These are phyloP conservation scores for Ceyx margarethae DNA, from an alignment of 2,113 vertebrate species.

Conservation along the genomic window DNA sequence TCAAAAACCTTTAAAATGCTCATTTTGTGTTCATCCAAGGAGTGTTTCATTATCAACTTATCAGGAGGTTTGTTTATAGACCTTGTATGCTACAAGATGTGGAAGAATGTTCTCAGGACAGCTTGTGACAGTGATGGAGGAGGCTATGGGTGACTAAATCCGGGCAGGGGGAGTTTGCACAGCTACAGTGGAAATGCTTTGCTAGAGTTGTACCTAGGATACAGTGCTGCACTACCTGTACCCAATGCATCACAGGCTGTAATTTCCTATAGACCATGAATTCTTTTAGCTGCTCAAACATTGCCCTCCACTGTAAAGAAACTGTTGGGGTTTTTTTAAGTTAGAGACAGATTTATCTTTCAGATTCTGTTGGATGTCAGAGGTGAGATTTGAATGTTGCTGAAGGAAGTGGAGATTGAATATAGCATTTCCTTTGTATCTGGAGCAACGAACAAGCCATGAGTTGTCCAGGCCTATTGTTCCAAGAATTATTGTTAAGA, in stretches of 20 bases:
- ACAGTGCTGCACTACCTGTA: background rate
- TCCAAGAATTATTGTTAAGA: background rate
- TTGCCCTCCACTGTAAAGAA: background rate
- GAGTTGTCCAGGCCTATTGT: background rate
- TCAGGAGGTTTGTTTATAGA: background rate
- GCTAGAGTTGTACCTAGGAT: background rate
- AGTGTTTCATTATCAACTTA: background rate
- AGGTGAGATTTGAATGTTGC: background rate
- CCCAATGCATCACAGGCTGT: background rate
- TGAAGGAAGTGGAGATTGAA: background rate
- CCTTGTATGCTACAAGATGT: background rate
- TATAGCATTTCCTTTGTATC: conserved; percentile 30
- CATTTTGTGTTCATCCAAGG: background rate
- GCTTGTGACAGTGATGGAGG: background rate
- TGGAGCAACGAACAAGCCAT: background rate
- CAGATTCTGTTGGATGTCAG: background rate
- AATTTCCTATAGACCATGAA: background rate
- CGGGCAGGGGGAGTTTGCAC: background rate
- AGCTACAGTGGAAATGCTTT: background rate
- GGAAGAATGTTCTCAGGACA: background rate
- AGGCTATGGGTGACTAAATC: background rate
- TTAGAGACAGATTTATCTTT: background rate
- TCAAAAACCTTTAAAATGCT: background rate
- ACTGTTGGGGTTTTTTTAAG: background rate
- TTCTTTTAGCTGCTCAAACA: background rate